Conservation (phyloP, 2,797 vertebrate genomes). For the Coreius guichenoti region DNA sequence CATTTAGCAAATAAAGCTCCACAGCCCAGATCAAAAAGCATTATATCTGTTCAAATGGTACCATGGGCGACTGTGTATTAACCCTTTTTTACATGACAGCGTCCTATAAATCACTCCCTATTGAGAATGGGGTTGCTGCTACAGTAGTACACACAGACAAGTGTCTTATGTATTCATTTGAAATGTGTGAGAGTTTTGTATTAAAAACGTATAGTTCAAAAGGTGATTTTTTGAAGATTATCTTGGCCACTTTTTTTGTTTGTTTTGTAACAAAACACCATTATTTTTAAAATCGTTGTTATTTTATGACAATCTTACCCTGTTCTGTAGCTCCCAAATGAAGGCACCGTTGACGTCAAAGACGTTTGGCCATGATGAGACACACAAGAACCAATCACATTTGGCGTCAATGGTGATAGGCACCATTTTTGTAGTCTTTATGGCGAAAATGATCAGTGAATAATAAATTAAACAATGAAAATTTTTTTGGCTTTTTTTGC, state of each 20-base stretch:
- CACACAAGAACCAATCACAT: not conserved
- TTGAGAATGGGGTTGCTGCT: not conserved
- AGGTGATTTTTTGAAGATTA: not conserved
- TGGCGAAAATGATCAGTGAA: not conserved
- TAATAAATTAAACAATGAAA: too few relatives aligned
- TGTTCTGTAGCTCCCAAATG: not conserved
- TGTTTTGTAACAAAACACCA: not conserved
- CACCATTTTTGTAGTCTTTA: not conserved
- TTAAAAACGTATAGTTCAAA: not conserved
- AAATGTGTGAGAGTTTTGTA: not conserved
- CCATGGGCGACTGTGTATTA: not conserved
- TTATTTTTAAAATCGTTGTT: not conserved
- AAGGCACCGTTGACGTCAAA: not conserved
- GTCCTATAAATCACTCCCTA: not conserved
- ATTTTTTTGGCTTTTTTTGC: not conserved
- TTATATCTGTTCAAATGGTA: constrained; percentile 33
- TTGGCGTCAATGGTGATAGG: not conserved
- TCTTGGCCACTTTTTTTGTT: not conserved
- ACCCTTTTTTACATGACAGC: not conserved
- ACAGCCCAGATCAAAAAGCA: constrained; percentile 29
- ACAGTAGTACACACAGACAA: not conserved
- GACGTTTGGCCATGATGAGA: not conserved
- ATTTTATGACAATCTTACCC: not conserved
- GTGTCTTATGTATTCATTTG: not conserved
- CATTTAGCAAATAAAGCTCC: constrained; percentile 47